Percentiles rank a stretch among this genome's conserved stretches.
These are phyloP conservation scores for Trachelus tabidus DNA, from an alignment of 2,888 invertebrate genomes.

Conservation along the genomic window DNA sequence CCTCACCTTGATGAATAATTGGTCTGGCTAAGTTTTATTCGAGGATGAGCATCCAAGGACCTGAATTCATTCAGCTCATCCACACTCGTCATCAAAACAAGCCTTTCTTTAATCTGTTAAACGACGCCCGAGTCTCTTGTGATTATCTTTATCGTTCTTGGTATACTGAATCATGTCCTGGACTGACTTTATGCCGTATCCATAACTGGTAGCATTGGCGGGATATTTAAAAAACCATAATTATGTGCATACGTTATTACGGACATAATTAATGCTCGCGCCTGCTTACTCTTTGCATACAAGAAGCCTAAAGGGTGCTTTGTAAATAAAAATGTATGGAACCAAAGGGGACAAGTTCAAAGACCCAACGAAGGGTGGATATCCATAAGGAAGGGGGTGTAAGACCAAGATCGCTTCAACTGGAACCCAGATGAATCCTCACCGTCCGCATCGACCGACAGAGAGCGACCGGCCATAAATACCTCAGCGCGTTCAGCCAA, in stretches of 20 bases:
- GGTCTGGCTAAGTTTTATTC: background rate
- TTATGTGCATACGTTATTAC: background rate
- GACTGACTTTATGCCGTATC: background rate
- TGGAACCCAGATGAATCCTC: background rate
- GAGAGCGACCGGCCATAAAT: slow-evolving; percentile 60
- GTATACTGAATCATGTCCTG: background rate
- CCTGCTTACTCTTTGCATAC: background rate
- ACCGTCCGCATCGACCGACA: slow-evolving; percentile 16
- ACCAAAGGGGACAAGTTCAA: background rate
- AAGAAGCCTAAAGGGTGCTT: background rate
- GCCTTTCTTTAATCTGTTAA: background rate
- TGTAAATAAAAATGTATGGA: background rate
- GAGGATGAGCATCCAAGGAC: background rate
- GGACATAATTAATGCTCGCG: background rate
- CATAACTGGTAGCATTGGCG: background rate
- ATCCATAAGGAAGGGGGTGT: background rate
- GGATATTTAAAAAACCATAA: background rate
- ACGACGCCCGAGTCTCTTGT: background rate
- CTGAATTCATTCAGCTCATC: slow-evolving; percentile 11
- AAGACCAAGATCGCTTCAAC: background rate
- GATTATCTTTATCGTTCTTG: background rate
- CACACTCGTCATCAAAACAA: slow-evolving; percentile 17
- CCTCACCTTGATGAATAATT: slow-evolving; percentile 13
- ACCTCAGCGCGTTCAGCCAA: slow-evolving; percentile 65
- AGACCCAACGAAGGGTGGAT: background rate